Percentiles rank a stretch among this genome's conserved stretches.
These are phyloP conservation scores for Petrocephalus zakoni DNA, from an alignment of 2,113 vertebrate species.

Conservation along the genomic window DNA sequence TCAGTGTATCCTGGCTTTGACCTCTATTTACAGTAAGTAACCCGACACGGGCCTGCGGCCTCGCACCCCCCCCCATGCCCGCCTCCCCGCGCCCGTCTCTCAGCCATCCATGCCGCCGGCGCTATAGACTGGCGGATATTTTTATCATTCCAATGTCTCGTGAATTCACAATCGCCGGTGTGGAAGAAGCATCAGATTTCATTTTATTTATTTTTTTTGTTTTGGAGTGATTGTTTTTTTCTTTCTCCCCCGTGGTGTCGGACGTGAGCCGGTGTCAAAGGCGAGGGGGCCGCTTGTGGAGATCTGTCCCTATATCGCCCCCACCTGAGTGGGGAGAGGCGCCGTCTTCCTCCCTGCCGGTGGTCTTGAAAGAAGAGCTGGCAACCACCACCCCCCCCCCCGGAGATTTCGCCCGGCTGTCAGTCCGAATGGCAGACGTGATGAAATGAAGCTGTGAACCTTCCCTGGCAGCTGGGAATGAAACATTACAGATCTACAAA, in stretches of 20 bases:
- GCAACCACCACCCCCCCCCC: neutral
- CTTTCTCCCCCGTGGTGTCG: neutral
- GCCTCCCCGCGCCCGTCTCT: neutral
- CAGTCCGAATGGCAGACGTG: slow-evolving; percentile 8
- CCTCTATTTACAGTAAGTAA: slow-evolving; percentile 40
- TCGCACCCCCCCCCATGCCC: no score
- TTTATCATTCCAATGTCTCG: neutral
- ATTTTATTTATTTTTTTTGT: neutral
- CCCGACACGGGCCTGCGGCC: slow-evolving; percentile 11
- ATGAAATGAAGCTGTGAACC: slow-evolving; percentile 12
- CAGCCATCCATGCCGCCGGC: neutral
- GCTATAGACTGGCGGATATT: neutral
- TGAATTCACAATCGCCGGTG: neutral
- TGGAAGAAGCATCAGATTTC: neutral
- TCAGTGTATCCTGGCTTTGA: slow-evolving; percentile 33
- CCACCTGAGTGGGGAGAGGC: slow-evolving; percentile 2
- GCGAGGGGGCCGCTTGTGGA: neutral
- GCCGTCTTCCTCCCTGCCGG: neutral
- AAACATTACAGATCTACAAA: slow-evolving; percentile 7
- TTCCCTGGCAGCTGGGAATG: slow-evolving; percentile 17
- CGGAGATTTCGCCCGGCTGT: slow-evolving; percentile 21
- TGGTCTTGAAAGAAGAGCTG: slow-evolving; percentile 8
- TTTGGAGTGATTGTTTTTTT: neutral
- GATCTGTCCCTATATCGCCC: neutral
- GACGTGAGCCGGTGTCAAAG: slow-evolving; percentile 10